phyloP scores from a whole-genome alignment of 2,797 vertebrate species.

The Helicolenus hilgendorfi region DNA sequence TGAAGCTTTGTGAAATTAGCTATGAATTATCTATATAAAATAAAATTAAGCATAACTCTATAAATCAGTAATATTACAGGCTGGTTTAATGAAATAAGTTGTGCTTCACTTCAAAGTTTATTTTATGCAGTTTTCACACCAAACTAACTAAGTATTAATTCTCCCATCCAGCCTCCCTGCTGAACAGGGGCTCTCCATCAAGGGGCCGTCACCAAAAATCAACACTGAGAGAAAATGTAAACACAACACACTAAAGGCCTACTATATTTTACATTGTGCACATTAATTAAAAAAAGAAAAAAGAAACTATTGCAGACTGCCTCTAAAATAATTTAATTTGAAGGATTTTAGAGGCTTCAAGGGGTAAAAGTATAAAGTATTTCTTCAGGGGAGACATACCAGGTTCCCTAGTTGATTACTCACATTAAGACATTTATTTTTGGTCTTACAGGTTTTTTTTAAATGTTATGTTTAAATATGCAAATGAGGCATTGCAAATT shows the following conservation, averaged over 20 bases:
- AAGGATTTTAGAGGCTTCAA: background rate
- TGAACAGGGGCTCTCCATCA: slow-evolving; percentile 11
- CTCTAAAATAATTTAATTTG: background rate
- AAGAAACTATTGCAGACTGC: background rate
- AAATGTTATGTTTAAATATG: too few relatives aligned
- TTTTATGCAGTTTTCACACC: background rate
- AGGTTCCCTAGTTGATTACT: too few relatives aligned
- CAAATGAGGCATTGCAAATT: too few relatives aligned
- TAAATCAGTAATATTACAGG: background rate
- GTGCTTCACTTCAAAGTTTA: background rate
- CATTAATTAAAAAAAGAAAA: background rate
- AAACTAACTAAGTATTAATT: background rate
- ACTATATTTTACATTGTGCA: background rate
- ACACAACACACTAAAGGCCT: background rate
- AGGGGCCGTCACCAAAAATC: slow-evolving; percentile 72
- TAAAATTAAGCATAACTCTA: background rate
- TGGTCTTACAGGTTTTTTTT: too few relatives aligned
- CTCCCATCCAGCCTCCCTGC: background rate
- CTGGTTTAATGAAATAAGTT: background rate
- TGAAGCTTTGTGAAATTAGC: background rate
- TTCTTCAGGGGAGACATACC: background rate
- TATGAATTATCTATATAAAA: background rate
- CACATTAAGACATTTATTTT: too few relatives aligned
- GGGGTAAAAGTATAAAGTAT: background rate
- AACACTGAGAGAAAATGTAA: background rate